phyloP scores from a whole-genome alignment of 2,797 vertebrate species.

The Hipposideros larvatus region DNA sequence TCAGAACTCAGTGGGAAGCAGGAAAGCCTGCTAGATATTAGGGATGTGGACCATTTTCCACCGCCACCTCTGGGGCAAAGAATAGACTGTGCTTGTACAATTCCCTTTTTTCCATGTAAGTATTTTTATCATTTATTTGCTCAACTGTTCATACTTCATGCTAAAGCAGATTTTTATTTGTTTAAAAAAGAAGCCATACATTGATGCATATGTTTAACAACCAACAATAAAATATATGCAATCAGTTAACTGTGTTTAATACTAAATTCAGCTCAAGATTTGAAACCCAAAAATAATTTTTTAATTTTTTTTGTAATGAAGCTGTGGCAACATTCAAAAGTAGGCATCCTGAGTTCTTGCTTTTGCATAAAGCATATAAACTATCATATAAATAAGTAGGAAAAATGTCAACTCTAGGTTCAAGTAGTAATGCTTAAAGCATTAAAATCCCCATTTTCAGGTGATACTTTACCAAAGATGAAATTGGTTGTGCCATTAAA shows the following conservation, averaged over 20 bases:
- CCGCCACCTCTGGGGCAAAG: not conserved
- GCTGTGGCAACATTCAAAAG: not conserved
- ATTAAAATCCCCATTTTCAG: not conserved
- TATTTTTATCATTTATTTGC: slow-evolving; percentile 3
- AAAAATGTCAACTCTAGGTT: not conserved
- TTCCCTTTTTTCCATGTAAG: not conserved
- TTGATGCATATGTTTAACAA: not conserved
- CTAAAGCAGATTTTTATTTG: not conserved
- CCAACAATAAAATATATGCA: not conserved
- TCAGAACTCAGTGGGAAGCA: not conserved
- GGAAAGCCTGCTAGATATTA: not conserved
- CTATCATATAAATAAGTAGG: not conserved
- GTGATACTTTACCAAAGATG: not conserved
- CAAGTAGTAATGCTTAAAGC: not conserved
- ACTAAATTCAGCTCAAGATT: not conserved
- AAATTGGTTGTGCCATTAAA: not conserved
- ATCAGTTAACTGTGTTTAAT: not conserved
- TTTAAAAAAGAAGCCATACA: not conserved
- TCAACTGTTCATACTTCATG: not conserved
- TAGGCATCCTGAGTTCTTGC: not conserved
- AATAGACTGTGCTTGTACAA: not conserved
- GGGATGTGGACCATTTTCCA: not conserved
- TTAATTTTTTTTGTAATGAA: not conserved
- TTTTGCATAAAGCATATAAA: not conserved
- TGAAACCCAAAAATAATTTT: not conserved